A percentile compares a stretch with the other conserved stretches of the same genome.
Evolutionary conservation across 2,888 invertebrate genomes (phyloP).

Genomic region (Dryococelus australis): DNA sequence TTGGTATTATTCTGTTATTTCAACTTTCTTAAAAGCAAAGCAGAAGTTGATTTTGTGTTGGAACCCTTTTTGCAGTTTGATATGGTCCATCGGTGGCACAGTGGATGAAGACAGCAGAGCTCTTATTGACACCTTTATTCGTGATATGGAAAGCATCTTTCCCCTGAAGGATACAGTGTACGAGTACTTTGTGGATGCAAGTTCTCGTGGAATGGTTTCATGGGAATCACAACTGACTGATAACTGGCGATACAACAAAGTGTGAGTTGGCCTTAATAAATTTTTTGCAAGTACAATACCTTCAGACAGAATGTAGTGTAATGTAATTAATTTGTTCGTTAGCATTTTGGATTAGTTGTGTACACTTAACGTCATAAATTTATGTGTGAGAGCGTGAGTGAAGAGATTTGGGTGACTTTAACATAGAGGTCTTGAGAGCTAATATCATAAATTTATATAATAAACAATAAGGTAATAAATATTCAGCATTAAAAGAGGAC

Average conservation of each 20-base stretch:
- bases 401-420: no score
- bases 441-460: no score
- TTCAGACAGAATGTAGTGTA: no score
- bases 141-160: conserved; percentile 81
- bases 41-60: neutral
- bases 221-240: conserved; percentile 83
- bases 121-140: conserved; percentile 79
- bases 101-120: conserved; percentile 79
- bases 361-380: no score
- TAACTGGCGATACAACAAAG: conserved; percentile 69
- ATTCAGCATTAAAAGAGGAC: no score
- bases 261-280: conserved; percentile 26
- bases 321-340: no score
- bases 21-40: no score
- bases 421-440: no score
- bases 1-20: no score
- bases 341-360: no score
- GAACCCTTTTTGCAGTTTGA: conserved; percentile 51
- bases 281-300: neutral
- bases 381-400: no score
- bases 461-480: no score
- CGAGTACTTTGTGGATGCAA: conserved; percentile 87
- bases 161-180: conserved; percentile 88
- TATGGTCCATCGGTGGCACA: conserved; percentile 87
- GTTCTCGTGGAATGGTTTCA: conserved; percentile 71